Evolutionary conservation across 2,888 invertebrate genomes (phyloP), one percentile per base, ranked within the genome.

Genomic region (Hypolimnas misippus): DNA sequence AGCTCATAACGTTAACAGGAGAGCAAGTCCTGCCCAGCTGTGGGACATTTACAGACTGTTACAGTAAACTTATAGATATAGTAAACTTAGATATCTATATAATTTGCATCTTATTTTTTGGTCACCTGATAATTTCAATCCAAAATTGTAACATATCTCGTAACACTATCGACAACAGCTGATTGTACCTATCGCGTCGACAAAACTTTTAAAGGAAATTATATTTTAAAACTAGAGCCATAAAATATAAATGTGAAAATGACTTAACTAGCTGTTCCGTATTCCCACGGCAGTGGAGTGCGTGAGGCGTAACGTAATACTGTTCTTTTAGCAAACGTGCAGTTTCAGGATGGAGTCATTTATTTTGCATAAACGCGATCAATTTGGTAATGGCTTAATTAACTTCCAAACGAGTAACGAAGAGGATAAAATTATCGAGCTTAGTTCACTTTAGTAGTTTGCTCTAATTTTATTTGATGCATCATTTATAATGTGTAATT

Each of bases 221-320:
- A 3, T 12, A 1, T 21, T 17, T 12, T 46, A 46, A 46, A 21
- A 46, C n/a, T 3, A 10, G 21, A 14, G 49, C n/a, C 10, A 29
- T 49, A 49, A 14, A 14, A 14, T 5, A 10, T 42, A n/a, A 21
- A n/a, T 25, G 14, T 49, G 14, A 38, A n/a, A 38, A 38, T 25
- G 1, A 2, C n/a, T 49, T 29, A 14, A 14, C 14, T 49, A 6
- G 8, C 0, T 50, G 58, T 58, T 51, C 16, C 56, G n/a, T 52
- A 42, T 81, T 86, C 84, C 79, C 86, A 86, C 82, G 84, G 74
- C 76, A 70, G 68, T 62, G 42, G 73, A 73, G 66, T 72, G 76
- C 77, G 68, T 73, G 49, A 65, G 76, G 75, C 81, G 83, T 78
- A 86, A 84, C 85, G 73, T 54, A 21, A 16, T 57, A 65, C 65